Evolutionary conservation across 64 coral and sea anemone species (phyloP).

Genomic region (Cladopsammia gracilis): DNA sequence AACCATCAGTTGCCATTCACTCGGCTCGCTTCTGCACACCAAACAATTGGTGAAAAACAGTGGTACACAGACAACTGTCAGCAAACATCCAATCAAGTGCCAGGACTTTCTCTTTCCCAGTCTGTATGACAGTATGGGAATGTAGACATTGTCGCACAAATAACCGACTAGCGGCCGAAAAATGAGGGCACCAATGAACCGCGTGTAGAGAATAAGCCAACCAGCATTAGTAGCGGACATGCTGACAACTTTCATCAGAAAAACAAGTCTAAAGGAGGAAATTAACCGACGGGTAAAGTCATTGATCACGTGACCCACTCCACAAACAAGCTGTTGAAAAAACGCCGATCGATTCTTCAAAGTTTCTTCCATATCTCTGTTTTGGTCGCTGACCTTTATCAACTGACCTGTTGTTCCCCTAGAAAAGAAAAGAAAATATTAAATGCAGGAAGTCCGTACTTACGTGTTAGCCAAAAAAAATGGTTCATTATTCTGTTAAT

Average conservation of each 20-base stretch:
- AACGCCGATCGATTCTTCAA: background rate
- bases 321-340: background rate
- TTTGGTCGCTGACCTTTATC: background rate
- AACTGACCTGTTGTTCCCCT: background rate
- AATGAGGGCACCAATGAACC: background rate
- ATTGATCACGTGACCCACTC: constrained; percentile 38
- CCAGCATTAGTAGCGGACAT: constrained; percentile 21
- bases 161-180: background rate
- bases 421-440: background rate
- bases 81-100: constrained; percentile 10
- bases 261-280: constrained; percentile 3
- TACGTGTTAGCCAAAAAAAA: too few relatives aligned
- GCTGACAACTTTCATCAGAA: constrained; percentile 33
- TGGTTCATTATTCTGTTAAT: too few relatives aligned
- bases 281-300: background rate
- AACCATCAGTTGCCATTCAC: constrained; percentile 4
- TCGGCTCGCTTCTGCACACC: background rate
- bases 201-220: background rate
- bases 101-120: constrained; percentile 29
- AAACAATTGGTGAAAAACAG: constrained; percentile 21
- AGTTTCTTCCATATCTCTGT: background rate
- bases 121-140: constrained; percentile 3
- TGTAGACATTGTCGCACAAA: background rate
- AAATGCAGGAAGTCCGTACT: too few relatives aligned
- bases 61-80: background rate